Conservation (phyloP, 2,797 vertebrate species). For the Kryptopterus vitreolus region DNA sequence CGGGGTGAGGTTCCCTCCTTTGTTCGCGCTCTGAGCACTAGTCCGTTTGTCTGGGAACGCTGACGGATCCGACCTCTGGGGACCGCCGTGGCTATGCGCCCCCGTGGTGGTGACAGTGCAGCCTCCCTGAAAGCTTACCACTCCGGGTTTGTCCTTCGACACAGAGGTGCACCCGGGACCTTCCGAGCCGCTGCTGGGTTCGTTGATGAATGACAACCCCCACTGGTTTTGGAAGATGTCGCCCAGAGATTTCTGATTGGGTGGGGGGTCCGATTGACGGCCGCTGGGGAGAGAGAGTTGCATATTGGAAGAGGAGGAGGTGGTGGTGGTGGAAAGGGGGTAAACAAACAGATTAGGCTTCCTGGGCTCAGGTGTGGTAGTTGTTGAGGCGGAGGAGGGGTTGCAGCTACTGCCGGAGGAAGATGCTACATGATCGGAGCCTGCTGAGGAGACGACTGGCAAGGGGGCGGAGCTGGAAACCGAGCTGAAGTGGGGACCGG, state of each 20-base stretch:
- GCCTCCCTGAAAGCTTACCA: constrained; percentile 83
- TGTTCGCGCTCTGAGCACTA: constrained; percentile 79
- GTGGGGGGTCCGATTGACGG: constrained; percentile 75
- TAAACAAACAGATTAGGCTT: constrained; percentile 96
- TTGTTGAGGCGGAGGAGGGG: constrained; percentile 62
- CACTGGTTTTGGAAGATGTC: constrained; percentile 99
- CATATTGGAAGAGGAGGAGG: constrained; percentile 95
- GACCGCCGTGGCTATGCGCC: constrained; percentile 63
- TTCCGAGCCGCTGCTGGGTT: constrained; percentile 84
- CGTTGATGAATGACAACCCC: constrained; percentile 99
- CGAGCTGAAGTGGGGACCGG: constrained; percentile 85
- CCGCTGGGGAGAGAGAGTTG: constrained; percentile 90
- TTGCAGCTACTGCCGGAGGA: constrained; percentile 73
- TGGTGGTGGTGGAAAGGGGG: constrained; percentile 76
- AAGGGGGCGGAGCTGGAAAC: constrained; percentile 82
- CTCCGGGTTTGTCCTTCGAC: constrained; percentile 70
- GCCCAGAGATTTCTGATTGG: constrained; percentile 94
- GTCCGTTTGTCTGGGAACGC: constrained; percentile 86
- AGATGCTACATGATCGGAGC: constrained; percentile 83
- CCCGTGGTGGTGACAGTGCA: constrained; percentile 76
- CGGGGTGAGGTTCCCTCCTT: constrained; percentile 61
- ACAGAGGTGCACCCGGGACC: constrained; percentile 66
- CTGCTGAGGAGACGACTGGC: constrained; percentile 68
- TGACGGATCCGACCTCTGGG: constrained; percentile 78
- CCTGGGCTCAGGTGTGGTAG: constrained; percentile 81